phyloP scores from a whole-genome alignment of 2,888 invertebrate species.

The Muschampia staudingeri region DNA sequence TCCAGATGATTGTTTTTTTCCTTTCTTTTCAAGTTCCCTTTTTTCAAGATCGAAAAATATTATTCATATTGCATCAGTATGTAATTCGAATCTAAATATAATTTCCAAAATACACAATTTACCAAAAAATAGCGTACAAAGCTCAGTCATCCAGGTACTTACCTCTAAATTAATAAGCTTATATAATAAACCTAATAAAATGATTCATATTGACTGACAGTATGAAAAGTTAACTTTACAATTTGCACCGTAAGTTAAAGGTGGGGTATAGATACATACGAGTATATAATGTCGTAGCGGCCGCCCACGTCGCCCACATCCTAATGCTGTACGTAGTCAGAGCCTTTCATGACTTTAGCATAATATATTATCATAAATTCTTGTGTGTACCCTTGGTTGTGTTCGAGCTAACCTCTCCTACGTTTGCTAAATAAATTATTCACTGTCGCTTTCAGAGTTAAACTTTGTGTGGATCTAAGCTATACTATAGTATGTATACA shows the following conservation, averaged over 20 bases:
- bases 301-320: constrained; percentile 72
- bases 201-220: no score
- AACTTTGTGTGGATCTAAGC: constrained; percentile 10
- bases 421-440: constrained; percentile 41
- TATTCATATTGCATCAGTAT: no score
- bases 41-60: no score
- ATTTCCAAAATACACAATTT: no score
- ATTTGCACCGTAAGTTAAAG: constrained; percentile 57
- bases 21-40: no score
- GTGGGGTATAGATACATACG: constrained; percentile 42
- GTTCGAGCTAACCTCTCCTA: constrained; percentile 25
- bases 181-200: not conserved
- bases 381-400: constrained; percentile 22
- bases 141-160: no score
- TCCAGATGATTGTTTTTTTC: no score
- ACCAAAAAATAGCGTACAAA: no score
- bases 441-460: constrained; percentile 33
- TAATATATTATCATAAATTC: constrained; percentile 70
- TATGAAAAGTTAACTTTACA: not conserved
- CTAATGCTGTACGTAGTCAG: constrained; percentile 34
- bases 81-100: no score
- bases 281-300: constrained; percentile 58
- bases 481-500: not conserved
- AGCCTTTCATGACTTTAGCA: constrained; percentile 74
- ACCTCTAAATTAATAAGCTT: not conserved